These are phyloP conservation scores for Pseudocheirus occidentalis DNA, from an alignment of 2,797 vertebrate genomes.

Conservation along the genomic window DNA sequence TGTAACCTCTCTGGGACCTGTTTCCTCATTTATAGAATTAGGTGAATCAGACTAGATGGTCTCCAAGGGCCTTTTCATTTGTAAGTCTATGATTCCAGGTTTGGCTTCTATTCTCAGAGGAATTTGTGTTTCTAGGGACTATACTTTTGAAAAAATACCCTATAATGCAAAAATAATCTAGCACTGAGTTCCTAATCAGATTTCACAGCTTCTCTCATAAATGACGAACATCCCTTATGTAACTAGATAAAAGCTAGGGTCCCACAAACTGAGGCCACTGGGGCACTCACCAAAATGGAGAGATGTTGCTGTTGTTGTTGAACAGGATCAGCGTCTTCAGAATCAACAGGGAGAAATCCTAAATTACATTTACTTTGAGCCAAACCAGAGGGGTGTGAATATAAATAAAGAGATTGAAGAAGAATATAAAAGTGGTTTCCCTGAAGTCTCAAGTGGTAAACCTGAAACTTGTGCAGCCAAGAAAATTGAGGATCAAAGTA, in stretches of 20 bases:
- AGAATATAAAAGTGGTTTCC: conserved; percentile 37
- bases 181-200: background rate
- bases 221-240: background rate
- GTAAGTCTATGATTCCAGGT: background rate
- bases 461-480: background rate
- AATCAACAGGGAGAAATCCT: conserved; percentile 40
- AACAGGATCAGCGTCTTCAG: conserved; percentile 19
- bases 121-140: background rate
- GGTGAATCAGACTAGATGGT: background rate
- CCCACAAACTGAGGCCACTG: background rate
- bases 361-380: background rate
- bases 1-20: background rate
- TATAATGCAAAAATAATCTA: background rate
- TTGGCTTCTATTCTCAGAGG: background rate
- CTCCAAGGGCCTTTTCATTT: background rate
- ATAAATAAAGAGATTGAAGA: conserved; percentile 51
- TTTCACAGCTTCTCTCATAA: conserved; percentile 24
- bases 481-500: conserved; percentile 61
- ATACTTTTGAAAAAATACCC: background rate
- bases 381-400: background rate
- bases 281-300: conserved; percentile 26
- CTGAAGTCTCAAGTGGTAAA: conserved; percentile 48
- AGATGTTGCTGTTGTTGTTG: background rate
- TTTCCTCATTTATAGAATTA: background rate
- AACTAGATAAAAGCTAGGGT: conserved; percentile 25